Base-by-base conservation (phyloP, 2,888 invertebrate species). In the Drosophila bunnanda region DNA sequence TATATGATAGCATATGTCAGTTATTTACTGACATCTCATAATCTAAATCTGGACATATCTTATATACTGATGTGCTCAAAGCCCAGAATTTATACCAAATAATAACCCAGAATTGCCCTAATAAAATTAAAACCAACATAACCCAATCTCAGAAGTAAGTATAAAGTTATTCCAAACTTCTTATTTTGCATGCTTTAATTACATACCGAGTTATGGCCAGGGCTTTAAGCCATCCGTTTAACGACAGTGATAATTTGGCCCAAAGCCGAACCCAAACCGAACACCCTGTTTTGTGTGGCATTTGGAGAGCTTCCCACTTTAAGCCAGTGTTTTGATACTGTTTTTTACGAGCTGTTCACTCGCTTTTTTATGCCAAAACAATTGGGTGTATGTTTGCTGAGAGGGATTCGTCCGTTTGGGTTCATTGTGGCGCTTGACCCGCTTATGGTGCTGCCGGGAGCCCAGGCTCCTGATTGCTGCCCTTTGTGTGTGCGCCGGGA, bases 281-380 rank as follows among this genome's bases (percentile, higher is more conserved):
- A 36, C 85, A 76, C 82, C 78, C 87, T 86, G 78, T 79, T 72
- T 75, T 61, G 50, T 15, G 55, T 50, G 61, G 59, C 48, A 44
- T 54, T 73, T 69, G 57, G 43, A 52, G 56, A 53, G 64, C 56
- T 64, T 52, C 44, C 28, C 54, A 52, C 57, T 69, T 62, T 36
- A 76, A 70, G 55, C 55, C 54, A 41, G 46, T 69, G 46, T 76
- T 73, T 70, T 64, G 69, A 54, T 44, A 71, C 62, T 56, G 52
- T 75, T 69, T 61, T 79, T 80, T 82, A 78, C 72, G 78, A 80
- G 75, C 74, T 69, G 75, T 62, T 83, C 54, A 66, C 54, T 60
- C 53, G 54, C 52, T 46, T 70, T 82, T 80, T 85, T 78, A 89
- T 78, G 78, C 67, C 76, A 71, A 87, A 89, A 89, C 88, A 85